These are phyloP conservation scores for Leptogaster cylindrica DNA, from an alignment of 2,888 invertebrate species.

Conservation along the genomic window DNA sequence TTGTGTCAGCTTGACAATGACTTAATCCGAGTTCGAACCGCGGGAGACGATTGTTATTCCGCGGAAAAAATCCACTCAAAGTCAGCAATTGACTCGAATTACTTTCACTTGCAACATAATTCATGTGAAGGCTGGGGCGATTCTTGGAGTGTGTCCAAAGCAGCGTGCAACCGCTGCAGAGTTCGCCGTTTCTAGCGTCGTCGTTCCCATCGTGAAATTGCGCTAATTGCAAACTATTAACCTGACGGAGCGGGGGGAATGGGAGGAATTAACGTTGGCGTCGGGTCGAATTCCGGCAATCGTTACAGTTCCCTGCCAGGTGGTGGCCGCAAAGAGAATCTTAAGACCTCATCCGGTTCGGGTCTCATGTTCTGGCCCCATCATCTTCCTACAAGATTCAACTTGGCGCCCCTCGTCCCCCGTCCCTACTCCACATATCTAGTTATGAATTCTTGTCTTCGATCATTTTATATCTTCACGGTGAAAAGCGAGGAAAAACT, in stretches of 20 bases:
- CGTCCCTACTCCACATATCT: too few species aligned
- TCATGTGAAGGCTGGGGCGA: conserved; percentile 18
- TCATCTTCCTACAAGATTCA: too few species aligned
- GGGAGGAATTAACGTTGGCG: neutral
- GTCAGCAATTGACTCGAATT: conserved; percentile 24
- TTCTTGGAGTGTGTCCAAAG: conserved; percentile 31
- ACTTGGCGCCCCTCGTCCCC: too few species aligned
- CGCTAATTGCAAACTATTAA: conserved; percentile 13
- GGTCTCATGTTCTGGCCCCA: conserved; percentile 17
- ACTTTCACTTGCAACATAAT: conserved; percentile 28
- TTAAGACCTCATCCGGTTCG: conserved; percentile 25
- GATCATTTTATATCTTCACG: too few species aligned
- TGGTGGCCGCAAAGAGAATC: conserved; percentile 10
- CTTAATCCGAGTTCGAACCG: conserved; percentile 5
- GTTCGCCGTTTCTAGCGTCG: conserved; percentile 10
- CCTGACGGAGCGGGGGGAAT: conserved; percentile 1
- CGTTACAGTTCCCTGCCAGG: conserved; percentile 9
- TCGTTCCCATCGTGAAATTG: neutral
- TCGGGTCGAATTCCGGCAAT: conserved; percentile 9
- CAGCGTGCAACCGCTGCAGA: conserved; percentile 17
- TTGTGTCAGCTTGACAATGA: conserved; percentile 8
- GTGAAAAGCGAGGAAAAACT: too few species aligned
- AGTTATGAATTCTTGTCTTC: too few species aligned
- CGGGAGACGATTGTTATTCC: conserved; percentile 14
- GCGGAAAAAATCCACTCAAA: conserved; percentile 8